phyloP scores from a whole-genome alignment of 2,113 vertebrate species.

The Orcinus orca region DNA sequence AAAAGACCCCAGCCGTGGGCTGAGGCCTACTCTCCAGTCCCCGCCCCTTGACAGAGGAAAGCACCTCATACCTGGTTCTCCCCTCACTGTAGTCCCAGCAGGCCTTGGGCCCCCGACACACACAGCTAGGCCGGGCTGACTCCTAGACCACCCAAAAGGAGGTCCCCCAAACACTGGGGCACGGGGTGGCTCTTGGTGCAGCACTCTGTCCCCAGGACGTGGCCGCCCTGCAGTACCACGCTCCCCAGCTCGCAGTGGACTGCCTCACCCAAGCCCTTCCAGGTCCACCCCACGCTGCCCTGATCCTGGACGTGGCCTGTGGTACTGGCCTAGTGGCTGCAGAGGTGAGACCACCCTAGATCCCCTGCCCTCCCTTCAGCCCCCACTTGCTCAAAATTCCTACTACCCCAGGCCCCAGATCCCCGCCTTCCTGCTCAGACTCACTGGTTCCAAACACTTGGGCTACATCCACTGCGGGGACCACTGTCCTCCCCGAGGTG shows the following conservation, averaged over 20 bases:
- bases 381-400: not conserved
- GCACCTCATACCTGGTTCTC: not conserved
- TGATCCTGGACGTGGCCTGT: slow-evolving; percentile 92
- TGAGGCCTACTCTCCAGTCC: not conserved
- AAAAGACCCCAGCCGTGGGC: too few relatives aligned
- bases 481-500: not conserved
- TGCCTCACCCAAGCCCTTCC: slow-evolving; percentile 82
- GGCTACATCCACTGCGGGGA: not conserved
- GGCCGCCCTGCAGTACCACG: slow-evolving; percentile 86
- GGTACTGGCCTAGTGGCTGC: slow-evolving; percentile 90
- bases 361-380: not conserved
- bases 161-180: not conserved
- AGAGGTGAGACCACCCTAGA: slow-evolving; percentile 80
- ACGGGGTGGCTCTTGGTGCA: not conserved
- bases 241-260: slow-evolving; percentile 86
- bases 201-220: slow-evolving; percentile 84
- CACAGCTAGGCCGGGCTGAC: not conserved
- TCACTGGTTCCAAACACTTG: not conserved
- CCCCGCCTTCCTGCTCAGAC: not conserved
- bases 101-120: not conserved
- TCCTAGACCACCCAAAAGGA: not conserved
- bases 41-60: not conserved
- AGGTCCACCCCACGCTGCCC: slow-evolving; percentile 65
- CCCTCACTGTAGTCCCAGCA: not conserved
- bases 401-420: not conserved